Base-by-base conservation (phyloP, 2,113 vertebrate genomes). In the Monarcha castaneiventris region DNA sequence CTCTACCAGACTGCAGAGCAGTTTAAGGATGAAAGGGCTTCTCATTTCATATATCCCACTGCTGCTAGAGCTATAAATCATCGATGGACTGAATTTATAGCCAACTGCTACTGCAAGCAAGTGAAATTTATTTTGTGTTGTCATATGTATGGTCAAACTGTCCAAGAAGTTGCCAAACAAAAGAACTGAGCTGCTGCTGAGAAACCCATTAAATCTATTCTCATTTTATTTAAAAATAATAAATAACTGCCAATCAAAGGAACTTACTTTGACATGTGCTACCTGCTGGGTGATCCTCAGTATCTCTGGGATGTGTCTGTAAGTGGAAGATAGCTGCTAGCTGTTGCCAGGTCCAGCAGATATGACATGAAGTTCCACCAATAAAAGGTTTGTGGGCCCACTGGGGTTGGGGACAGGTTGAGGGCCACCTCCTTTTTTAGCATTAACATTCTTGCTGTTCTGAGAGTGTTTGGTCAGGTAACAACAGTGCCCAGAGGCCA, bases 161-260 rank as follows among this genome's bases (percentile, higher is more conserved):
- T 86, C 80, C 68, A 63, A 61, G 56, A 90, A 84, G 67, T 22
- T 90, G 63, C 83, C 88, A 86, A 90, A 90, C 91, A 87, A 74
- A 81, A 66, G 37, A 89, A 80, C 51, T 85, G 83, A 92, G 56
- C 68, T 94, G 94, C 85, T 96, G 83, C 72, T 92, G 93, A 87
- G 73, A 43, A 74, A 94, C 79, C 48, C 30, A 43, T 84, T 74
- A 63, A 55, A n/a, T 59, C 85, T 90, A 46, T 90, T 96, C 79
- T 74, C 59, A 72, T 95, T 90, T 92, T 95, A 93, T 88, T 96
- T 93, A 95, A 96, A 76, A 95, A 96, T 62, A 96, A 92, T 93
- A 96, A 93, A 95, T 77, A 90, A 46, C 75, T 91, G 14, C 66
- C 59, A 77, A 51, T 96, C 72, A 68, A n/a, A 86, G 39, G 79